These are phyloP conservation scores for Cydia splendana DNA, from an alignment of 1,140 invertebrate genomes.

Conservation along the genomic window DNA sequence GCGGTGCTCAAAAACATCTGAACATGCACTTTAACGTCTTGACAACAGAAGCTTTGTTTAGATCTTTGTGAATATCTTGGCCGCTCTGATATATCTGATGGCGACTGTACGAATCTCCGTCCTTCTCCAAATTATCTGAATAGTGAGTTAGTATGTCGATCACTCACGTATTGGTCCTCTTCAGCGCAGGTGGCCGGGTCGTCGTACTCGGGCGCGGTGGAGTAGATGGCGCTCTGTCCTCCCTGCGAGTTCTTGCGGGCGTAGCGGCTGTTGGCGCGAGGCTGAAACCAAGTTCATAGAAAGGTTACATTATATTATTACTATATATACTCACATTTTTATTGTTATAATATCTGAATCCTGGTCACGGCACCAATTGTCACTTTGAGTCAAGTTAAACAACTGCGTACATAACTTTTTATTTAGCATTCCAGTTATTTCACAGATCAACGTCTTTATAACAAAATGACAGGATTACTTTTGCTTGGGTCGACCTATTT, in stretches of 20 bases:
- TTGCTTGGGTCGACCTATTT: too few species aligned
- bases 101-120: too few species aligned
- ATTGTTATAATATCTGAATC: neutral
- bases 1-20: too few species aligned
- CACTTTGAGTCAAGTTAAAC: neutral
- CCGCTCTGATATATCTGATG: too few species aligned
- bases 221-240: constrained; percentile 85
- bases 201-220: constrained; percentile 91
- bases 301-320: neutral
- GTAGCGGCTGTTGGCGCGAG: constrained; percentile 88
- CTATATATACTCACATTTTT: neutral
- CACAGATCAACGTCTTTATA: too few species aligned
- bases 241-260: constrained; percentile 83
- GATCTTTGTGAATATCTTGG: too few species aligned
- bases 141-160: neutral
- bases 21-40: too few species aligned
- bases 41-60: too few species aligned
- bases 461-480: too few species aligned
- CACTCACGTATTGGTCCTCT: constrained; percentile 89
- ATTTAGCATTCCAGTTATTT: too few species aligned
- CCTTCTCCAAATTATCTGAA: too few species aligned
- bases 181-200: constrained; percentile 93
- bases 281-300: constrained; percentile 68
- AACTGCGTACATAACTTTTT: too few species aligned
- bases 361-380: constrained; percentile 12